Conservation (phyloP, 2,113 vertebrate genomes). For the Mustelus asterias region DNA sequence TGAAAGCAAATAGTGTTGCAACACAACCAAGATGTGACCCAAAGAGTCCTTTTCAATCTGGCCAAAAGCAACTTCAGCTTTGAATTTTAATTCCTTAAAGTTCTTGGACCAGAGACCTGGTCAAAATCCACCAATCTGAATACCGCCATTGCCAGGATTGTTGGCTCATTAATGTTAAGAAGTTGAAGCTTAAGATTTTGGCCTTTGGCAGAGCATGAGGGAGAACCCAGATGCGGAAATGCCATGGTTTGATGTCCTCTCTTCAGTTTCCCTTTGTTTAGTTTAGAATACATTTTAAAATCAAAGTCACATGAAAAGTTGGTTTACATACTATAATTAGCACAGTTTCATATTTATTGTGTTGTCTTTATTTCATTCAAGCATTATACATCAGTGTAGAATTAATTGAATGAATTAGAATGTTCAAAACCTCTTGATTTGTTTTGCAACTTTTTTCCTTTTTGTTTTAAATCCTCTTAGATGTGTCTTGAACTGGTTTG, state of each 20-base stretch:
- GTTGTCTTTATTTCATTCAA: not conserved
- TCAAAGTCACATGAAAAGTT: not conserved
- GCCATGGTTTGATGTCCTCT: not conserved
- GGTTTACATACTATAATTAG: not conserved
- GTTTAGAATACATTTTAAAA: too few relatives aligned
- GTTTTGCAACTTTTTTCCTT: not conserved
- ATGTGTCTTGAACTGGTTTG: slow-evolving; percentile 98
- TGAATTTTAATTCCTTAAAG: not conserved
- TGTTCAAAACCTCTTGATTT: too few relatives aligned
- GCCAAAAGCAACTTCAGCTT: not conserved
- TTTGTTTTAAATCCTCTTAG: slow-evolving; percentile 50
- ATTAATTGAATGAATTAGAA: not conserved
- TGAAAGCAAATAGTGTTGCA: not conserved
- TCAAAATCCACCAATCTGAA: not conserved
- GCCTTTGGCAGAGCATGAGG: not conserved
- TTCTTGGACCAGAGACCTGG: not conserved
- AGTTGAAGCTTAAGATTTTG: not conserved
- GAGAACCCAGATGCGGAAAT: not conserved
- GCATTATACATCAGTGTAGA: not conserved
- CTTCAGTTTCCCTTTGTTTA: not conserved
- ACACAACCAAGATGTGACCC: not conserved
- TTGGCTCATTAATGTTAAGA: not conserved
- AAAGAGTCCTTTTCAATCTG: not conserved
- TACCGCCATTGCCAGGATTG: not conserved
- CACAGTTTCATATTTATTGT: not conserved